A percentile compares a stretch with the other conserved stretches of the same genome.
Conservation (phyloP, 2,113 vertebrate genomes). For the Macrotis lagotis region DNA sequence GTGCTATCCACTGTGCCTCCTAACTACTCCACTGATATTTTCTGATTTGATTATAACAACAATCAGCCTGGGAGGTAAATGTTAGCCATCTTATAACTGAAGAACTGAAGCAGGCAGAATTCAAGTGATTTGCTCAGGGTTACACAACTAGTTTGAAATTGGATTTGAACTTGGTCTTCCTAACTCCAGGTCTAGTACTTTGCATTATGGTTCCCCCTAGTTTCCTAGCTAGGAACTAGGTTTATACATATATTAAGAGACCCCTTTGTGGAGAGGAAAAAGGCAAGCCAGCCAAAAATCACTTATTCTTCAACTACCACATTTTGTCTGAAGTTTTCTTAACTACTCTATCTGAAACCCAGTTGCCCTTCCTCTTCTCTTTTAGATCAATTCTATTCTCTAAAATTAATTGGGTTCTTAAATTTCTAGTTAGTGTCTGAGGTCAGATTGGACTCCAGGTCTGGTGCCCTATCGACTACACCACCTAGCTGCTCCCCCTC, state of each 20-base stretch:
- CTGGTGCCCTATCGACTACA: not conserved
- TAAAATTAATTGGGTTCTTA: not conserved
- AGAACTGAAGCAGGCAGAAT: not conserved
- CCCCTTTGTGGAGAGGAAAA: not conserved
- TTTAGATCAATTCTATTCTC: not conserved
- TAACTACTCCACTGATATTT: no score
- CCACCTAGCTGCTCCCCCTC: not conserved
- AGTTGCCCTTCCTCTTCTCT: not conserved
- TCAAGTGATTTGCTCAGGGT: not conserved
- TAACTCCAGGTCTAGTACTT: not conserved
- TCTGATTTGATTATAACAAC: not conserved
- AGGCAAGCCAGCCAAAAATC: not conserved
- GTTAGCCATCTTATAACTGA: not conserved
- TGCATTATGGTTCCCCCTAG: not conserved
- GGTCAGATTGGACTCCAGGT: not conserved
- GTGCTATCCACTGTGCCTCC: no score
- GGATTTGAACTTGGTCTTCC: not conserved
- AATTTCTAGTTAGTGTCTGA: not conserved
- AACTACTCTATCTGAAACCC: not conserved
- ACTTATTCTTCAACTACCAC: not conserved
- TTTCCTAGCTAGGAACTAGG: not conserved
- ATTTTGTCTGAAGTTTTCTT: not conserved
- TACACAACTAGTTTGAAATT: not conserved
- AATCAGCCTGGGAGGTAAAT: no score
- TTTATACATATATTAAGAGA: not conserved